These are phyloP conservation scores for Carassius auratus DNA, from an alignment of 2,113 vertebrate species.

Conservation along the genomic window DNA sequence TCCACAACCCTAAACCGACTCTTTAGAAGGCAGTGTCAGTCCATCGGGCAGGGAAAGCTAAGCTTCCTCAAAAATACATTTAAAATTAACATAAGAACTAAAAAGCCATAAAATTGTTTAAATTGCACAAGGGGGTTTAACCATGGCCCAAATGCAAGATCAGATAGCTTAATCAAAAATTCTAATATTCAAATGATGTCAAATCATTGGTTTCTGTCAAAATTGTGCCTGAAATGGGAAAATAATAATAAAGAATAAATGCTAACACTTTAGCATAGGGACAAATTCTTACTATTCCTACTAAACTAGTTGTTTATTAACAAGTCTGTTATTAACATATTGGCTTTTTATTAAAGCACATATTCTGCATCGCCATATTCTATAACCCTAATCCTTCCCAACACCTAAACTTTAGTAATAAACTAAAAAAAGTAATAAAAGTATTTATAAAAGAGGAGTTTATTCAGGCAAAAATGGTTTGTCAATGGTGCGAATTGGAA, in stretches of 20 bases:
- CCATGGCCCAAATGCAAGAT: not conserved
- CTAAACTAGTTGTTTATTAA: no score
- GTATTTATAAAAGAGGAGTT: no score
- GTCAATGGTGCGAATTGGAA: no score
- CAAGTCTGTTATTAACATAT: no score
- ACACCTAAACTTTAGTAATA: no score
- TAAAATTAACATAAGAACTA: not conserved
- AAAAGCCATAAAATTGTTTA: not conserved
- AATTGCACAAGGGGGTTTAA: not conserved
- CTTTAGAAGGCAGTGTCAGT: not conserved
- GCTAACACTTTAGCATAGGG: not conserved
- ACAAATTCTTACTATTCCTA: no score
- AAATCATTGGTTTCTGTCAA: not conserved
- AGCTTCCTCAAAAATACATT: not conserved
- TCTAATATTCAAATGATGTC: not conserved
- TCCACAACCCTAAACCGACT: constrained; percentile 24
- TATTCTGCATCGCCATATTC: no score
- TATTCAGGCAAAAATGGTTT: no score
- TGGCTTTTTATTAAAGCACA: no score
- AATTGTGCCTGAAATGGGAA: not conserved
- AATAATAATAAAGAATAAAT: not conserved
- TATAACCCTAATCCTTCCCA: no score
- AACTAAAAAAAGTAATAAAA: no score
- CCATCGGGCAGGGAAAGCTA: not conserved
- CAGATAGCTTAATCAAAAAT: not conserved